phyloP scores from a whole-genome alignment of 2,888 invertebrate genomes.

The Carterocephalus palaemon region DNA sequence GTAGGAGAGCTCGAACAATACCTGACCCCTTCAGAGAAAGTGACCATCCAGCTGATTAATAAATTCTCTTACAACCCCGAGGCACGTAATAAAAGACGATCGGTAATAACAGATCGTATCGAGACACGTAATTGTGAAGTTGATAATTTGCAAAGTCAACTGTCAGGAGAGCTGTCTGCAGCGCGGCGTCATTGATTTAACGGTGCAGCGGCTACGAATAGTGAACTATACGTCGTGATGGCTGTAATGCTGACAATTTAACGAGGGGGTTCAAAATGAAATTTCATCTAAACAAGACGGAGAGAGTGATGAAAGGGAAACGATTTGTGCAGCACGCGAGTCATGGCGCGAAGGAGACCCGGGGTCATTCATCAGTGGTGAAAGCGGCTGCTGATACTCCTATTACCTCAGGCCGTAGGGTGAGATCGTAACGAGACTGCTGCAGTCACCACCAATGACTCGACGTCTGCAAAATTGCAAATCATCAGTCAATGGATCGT shows the following conservation, averaged over 20 bases:
- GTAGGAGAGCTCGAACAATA: conserved; percentile 49
- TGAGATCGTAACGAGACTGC: conserved; percentile 43
- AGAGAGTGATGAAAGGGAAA: conserved; percentile 63
- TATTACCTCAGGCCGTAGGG: conserved; percentile 55
- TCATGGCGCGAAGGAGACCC: conserved; percentile 51
- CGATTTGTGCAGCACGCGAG: conserved; percentile 50
- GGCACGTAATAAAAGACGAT: conserved; percentile 54
- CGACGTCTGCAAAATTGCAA: conserved; percentile 48
- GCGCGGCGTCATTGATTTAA: conserved; percentile 39
- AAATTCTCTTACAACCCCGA: conserved; percentile 47
- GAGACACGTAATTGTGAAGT: conserved; percentile 56
- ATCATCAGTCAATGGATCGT: conserved; percentile 50
- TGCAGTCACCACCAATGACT: conserved; percentile 30
- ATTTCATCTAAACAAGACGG: conserved; percentile 59
- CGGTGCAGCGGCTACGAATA: conserved; percentile 31
- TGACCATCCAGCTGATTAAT: conserved; percentile 63
- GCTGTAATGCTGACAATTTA: conserved; percentile 50
- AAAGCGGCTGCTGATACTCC: conserved; percentile 63
- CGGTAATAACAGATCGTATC: conserved; percentile 62
- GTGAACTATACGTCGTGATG: conserved; percentile 40
- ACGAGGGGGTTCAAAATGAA: conserved; percentile 52
- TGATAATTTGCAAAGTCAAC: conserved; percentile 52
- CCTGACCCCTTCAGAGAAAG: conserved; percentile 59
- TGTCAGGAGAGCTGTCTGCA: conserved; percentile 53
- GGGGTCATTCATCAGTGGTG: conserved; percentile 65